Evolutionary conservation across 2,113 vertebrate genomes (phyloP), one percentile per base, ranked within the genome.

Genomic region (Petaurus breviceps): DNA sequence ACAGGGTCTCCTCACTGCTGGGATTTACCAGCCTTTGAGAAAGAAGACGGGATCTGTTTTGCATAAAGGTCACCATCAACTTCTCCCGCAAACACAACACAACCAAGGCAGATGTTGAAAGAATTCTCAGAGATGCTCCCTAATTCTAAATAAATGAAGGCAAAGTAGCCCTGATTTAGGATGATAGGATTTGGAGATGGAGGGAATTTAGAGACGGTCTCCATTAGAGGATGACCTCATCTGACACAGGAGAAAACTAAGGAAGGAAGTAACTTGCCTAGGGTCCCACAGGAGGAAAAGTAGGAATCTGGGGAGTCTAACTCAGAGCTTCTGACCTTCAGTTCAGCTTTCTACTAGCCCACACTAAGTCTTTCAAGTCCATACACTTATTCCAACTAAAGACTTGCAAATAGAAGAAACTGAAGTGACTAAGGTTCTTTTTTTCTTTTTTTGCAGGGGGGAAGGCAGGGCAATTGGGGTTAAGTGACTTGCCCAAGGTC

Each of bases 351-450:
- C 31, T 3, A 16, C 93, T 95, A 57, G 10, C 55, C 55, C 26
- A 31, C 26, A 11, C 96, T 94, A 93, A 31, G 51, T 54, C 4
- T 97, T 94, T 96, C 25, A 92, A 52, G n/a, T 26, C 95, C 93
- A 91, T 46, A 37, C 92, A 93, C 46, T 93, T 93, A 96, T 93
- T 95, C 46, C 92, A 97, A 95, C 22, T 94, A 50, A 92, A 94
- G 95, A 96, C 54, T 92, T 96, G 93, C 14, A 92, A 91, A 93
- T 91, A 28, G 23, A 28, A 49, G 49, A 19, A 52, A 31, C 94
- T 92, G 57, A 93, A 68, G 97, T 96, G 95, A 43, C 51, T 90
- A 93, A 47, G 55, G 54, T 49, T 49, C 47, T 49, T 49, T 49
- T 49, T 49, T 49, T 49, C 4, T 49, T 49, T 49, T 49, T 49